Base-by-base conservation (phyloP, 2,113 vertebrate species). In the Pygoscelis antarcticus region DNA sequence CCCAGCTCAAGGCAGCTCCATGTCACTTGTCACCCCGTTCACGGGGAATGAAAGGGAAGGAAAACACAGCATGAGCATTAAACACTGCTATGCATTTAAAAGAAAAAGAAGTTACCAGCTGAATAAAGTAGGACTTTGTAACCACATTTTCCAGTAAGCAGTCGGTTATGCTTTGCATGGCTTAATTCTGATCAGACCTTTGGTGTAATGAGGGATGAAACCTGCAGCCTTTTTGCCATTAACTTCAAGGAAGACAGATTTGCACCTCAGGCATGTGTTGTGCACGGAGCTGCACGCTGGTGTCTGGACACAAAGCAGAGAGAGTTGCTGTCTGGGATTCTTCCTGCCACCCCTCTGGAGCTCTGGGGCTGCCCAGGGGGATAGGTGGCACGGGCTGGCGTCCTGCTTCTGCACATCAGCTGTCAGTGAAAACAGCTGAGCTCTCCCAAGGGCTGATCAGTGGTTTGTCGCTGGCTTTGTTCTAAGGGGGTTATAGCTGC, bases 1-100 rank as follows among this genome's bases (percentile, higher is more conserved):
- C 38, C 51, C 5, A 0, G 42, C 55, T 44, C 1, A 1, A 25
- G 25, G n/a, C 3, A 5, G 38, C 46, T 58, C 44, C 5, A 1
- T n/a, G 52, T 65, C 82, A 65, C 62, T 52, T 58, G 64, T 54
- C 52, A 52, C 70, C 40, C 20, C 1, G 1, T 16, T 52, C 23
- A 12, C 2, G 0, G 34, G 36, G 23, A 72, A 23, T 0, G 4
- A 49, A 46, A 47, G 74, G 32, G 34, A 32, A 58, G 51, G 70
- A 25, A 46, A 40, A 16, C 29, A 11, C 34, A 34, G 51, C 1
- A 1, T 2, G 14, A 69, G 40, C 17, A 1, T 14, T 30, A 10
- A 44, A 52, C 36, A 0, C 27, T 3, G n/a, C 55, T 30, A 0
- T 14, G 61, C 22, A 18, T 44, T 6, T 36, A 9, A 16, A 85